phyloP scores from a whole-genome alignment of 2,888 invertebrate species.

The Siphonodentalium dalli region DNA sequence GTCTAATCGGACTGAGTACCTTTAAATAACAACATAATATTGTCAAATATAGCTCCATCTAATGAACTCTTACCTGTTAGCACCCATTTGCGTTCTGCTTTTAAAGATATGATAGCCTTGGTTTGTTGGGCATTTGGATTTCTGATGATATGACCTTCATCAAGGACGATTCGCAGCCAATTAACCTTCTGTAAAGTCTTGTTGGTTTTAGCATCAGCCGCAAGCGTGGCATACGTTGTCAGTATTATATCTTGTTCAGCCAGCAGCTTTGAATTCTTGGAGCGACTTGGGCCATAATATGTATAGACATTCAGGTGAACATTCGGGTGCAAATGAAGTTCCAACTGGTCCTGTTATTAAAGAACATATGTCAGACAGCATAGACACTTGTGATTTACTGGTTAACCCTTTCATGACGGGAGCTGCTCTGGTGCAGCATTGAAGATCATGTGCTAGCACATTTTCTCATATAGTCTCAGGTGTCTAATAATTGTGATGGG shows the following conservation, averaged over 20 bases:
- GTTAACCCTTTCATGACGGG: no score
- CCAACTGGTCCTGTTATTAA: constrained; percentile 42
- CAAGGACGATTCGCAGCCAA: constrained; percentile 99
- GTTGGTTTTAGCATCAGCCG: constrained; percentile 37
- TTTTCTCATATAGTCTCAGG: no score
- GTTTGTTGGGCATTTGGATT: constrained; percentile 99
- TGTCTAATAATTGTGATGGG: no score
- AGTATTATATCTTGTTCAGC: constrained; percentile 41
- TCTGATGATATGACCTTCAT: constrained; percentile 99
- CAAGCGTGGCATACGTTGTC: constrained; percentile 43
- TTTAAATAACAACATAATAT: no score
- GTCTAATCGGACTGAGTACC: no score
- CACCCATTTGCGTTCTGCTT: constrained; percentile 45
- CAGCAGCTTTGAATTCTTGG: constrained; percentile 28
- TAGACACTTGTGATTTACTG: no score
- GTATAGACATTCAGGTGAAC: constrained; percentile 40
- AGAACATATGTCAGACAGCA: no score
- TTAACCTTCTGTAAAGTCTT: constrained; percentile 71
- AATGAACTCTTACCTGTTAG: constrained; percentile 35
- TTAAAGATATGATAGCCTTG: constrained; percentile 70
- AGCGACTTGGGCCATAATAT: constrained; percentile 38
- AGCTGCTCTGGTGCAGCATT: no score
- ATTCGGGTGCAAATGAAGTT: constrained; percentile 37
- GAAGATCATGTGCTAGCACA: no score
- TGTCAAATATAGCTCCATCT: no score